Conservation (phyloP, 2,113 vertebrate species). For the Entelurus aequoreus region DNA sequence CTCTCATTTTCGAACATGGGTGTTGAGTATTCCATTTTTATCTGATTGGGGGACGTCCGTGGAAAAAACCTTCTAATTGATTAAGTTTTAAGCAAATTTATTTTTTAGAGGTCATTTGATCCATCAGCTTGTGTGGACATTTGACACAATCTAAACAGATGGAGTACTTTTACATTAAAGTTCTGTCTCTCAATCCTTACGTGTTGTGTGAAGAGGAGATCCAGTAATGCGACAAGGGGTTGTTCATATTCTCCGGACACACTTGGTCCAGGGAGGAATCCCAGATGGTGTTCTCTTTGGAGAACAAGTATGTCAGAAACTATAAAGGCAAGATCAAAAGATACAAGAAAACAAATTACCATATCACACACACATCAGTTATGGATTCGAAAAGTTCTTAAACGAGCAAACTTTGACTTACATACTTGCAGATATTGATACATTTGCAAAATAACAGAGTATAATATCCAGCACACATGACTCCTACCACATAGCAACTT, state of each 20-base stretch:
- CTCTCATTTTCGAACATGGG: slow-evolving; percentile 29
- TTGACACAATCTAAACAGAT: not conserved
- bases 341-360: not conserved
- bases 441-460: no score
- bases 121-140: slow-evolving; percentile 11
- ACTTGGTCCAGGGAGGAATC: slow-evolving; percentile 82
- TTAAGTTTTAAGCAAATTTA: slow-evolving; percentile 10
- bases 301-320: slow-evolving; percentile 97
- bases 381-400: not conserved
- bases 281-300: slow-evolving; percentile 97
- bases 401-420: no score
- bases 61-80: slow-evolving; percentile 22
- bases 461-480: no score
- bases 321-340: slow-evolving; percentile 47
- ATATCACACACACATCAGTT: not conserved
- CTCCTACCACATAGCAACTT: no score
- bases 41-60: slow-evolving; percentile 30
- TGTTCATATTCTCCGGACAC: slow-evolving; percentile 90
- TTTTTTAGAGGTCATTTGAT: slow-evolving; percentile 10
- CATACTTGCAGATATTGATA: no score
- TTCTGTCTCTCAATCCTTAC: slow-evolving; percentile 69
- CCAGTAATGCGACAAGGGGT: slow-evolving; percentile 97
- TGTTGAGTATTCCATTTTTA: slow-evolving; percentile 40
- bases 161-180: not conserved
- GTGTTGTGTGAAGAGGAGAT: slow-evolving; percentile 99